Evolutionary conservation across 2,797 vertebrate species (phyloP).

Genomic region (Melopsittacus undulatus): DNA sequence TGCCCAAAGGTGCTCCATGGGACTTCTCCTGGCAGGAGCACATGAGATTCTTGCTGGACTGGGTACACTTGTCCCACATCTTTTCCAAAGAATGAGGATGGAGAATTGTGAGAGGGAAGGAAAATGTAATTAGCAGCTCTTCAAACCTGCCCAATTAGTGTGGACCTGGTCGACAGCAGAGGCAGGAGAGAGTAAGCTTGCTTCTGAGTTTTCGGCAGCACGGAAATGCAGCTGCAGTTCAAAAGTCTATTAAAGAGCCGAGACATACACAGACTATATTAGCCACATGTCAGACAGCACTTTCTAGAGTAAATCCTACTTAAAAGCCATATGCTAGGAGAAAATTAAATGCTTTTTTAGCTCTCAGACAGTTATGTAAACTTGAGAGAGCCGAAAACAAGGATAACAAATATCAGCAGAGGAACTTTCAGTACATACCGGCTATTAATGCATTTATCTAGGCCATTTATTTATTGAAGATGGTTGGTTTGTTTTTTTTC

Average conservation of each 20-base stretch:
- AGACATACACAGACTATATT: slow-evolving; percentile 44
- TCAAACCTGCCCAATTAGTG: not conserved
- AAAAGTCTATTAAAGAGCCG: not conserved
- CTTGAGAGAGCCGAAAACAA: slow-evolving; percentile 36
- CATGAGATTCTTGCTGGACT: not conserved
- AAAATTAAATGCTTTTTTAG: slow-evolving; percentile 66
- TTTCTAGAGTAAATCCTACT: slow-evolving; percentile 57
- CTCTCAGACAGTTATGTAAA: slow-evolving; percentile 62
- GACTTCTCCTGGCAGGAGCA: not conserved
- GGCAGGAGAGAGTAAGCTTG: not conserved
- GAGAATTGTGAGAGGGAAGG: not conserved
- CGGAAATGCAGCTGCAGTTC: not conserved
- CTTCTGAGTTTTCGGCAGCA: not conserved
- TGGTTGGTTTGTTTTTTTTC: slow-evolving; percentile 64
- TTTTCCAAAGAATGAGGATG: not conserved
- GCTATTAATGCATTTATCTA: slow-evolving; percentile 58
- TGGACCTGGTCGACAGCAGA: not conserved
- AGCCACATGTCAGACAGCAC: slow-evolving; percentile 52
- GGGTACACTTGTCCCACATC: rapidly evolving
- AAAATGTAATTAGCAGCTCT: not conserved
- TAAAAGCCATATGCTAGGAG: slow-evolving; percentile 37
- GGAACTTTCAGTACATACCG: not conserved
- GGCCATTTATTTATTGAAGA: slow-evolving; percentile 56
- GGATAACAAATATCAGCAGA: slow-evolving; percentile 6
- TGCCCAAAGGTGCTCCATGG: not conserved